Conservation (phyloP, 1,140 invertebrate genomes). For the Tetramorium simillimum region DNA sequence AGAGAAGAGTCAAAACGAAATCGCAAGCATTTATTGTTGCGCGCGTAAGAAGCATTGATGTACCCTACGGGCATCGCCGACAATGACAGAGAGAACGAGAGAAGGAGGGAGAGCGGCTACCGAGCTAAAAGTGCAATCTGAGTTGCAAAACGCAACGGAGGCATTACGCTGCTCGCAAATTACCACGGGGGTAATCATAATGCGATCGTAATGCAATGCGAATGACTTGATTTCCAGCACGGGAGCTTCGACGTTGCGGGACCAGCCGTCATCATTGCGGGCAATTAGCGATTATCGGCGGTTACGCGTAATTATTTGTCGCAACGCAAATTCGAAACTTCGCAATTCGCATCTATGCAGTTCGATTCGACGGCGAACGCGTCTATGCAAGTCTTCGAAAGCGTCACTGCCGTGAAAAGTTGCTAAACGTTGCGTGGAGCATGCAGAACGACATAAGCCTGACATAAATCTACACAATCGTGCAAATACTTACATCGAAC, state of each 20-base stretch:
- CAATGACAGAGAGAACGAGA: constrained; percentile 58
- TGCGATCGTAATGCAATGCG: constrained; percentile 75
- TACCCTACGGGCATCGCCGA: constrained; percentile 53
- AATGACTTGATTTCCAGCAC: constrained; percentile 72
- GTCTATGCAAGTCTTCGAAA: neutral
- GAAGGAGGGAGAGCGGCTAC: constrained; percentile 12
- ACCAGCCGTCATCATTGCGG: constrained; percentile 62
- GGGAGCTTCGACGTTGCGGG: constrained; percentile 57
- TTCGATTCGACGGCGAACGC: neutral
- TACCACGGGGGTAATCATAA: constrained; percentile 72
- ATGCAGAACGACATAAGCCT: neutral
- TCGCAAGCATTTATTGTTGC: constrained; percentile 67
- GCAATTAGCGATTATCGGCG: constrained; percentile 72
- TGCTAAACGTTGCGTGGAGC: neutral
- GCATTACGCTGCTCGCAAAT: constrained; percentile 73
- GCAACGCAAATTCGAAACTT: constrained; percentile 53
- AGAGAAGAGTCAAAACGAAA: constrained; percentile 44
- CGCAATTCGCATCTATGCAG: neutral
- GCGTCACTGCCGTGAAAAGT: neutral
- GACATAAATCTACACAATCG: neutral
- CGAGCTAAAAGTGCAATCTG: constrained; percentile 68
- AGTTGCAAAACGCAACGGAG: constrained; percentile 70
- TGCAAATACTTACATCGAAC: neutral
- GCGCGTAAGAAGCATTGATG: constrained; percentile 68
- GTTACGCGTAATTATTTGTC: constrained; percentile 68